phyloP scores from a whole-genome alignment of 1,140 invertebrate genomes.

The Stegodyphus mimosarum region DNA sequence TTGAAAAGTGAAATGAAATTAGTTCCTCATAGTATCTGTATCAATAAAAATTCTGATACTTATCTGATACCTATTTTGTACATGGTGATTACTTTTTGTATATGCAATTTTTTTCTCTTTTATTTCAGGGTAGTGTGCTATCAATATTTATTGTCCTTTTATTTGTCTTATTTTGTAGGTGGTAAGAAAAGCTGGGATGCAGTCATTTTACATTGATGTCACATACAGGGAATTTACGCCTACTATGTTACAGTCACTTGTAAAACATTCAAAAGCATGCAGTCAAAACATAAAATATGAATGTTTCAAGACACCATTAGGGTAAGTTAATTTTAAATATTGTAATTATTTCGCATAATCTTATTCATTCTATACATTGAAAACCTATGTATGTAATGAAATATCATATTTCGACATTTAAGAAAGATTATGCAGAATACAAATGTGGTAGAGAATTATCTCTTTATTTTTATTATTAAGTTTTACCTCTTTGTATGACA shows the following conservation, averaged over 20 bases:
- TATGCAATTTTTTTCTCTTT: neutral
- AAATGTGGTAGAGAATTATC: too few relatives aligned
- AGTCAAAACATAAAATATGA: conserved; percentile 92
- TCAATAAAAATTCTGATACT: too few relatives aligned
- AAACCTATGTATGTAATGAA: too few relatives aligned
- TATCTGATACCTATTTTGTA: too few relatives aligned
- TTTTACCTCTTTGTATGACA: too few relatives aligned
- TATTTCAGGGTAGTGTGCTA: neutral
- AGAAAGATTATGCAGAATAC: too few relatives aligned
- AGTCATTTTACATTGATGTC: conserved; percentile 85
- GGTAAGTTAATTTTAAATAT: conserved; percentile 50
- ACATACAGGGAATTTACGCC: conserved; percentile 88
- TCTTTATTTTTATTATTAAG: too few relatives aligned
- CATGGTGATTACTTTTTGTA: too few relatives aligned
- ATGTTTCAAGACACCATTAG: conserved; percentile 87
- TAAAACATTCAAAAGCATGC: conserved; percentile 88
- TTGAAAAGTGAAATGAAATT: neutral
- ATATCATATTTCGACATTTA: too few relatives aligned
- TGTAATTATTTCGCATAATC: too few relatives aligned
- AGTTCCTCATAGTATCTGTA: too few relatives aligned
- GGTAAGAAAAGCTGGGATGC: conserved; percentile 79
- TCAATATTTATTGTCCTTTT: neutral
- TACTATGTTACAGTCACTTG: conserved; percentile 89
- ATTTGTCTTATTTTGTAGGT: conserved; percentile 72
- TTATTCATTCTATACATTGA: too few relatives aligned